Conservation (phyloP, 2,113 vertebrate species). For the Cyprinodon tularosa region DNA sequence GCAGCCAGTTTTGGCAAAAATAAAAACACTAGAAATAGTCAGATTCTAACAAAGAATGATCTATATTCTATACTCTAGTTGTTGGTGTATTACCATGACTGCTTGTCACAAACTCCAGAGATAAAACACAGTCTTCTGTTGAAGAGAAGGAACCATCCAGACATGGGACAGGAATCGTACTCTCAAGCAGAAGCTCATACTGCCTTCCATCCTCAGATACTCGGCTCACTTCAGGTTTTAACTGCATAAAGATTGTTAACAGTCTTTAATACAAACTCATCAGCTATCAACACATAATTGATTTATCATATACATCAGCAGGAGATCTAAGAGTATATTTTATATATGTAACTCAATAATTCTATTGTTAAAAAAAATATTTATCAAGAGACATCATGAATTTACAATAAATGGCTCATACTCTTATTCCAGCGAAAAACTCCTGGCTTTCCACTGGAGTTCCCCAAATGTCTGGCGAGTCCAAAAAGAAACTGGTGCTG, state of each 20-base stretch:
- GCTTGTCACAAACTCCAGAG: conserved; percentile 79
- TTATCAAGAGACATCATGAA: neutral
- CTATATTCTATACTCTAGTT: neutral
- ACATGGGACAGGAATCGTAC: conserved; percentile 87
- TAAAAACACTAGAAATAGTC: too few relatives aligned
- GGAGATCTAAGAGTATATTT: neutral
- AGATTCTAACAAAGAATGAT: too few relatives aligned
- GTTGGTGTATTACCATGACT: conserved; percentile 77
- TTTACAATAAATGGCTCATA: conserved; percentile 59
- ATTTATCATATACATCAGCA: neutral
- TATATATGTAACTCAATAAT: neutral
- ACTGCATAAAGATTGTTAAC: conserved; percentile 59
- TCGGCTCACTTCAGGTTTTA: conserved; percentile 78
- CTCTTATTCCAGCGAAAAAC: conserved; percentile 91
- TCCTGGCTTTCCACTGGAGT: conserved; percentile 82
- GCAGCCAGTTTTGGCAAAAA: too few relatives aligned
- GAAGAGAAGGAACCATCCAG: conserved; percentile 52
- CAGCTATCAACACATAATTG: too few relatives aligned
- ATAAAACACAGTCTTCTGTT: conserved; percentile 80
- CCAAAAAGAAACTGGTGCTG: conserved; percentile 85
- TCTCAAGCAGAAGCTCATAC: conserved; percentile 82
- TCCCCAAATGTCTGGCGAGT: conserved; percentile 80
- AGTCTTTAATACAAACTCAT: too few relatives aligned
- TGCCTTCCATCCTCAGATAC: conserved; percentile 86
- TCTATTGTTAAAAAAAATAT: neutral